Evolutionary conservation across 2,113 vertebrate genomes (phyloP).

Genomic region (Otolemur garnettii): DNA sequence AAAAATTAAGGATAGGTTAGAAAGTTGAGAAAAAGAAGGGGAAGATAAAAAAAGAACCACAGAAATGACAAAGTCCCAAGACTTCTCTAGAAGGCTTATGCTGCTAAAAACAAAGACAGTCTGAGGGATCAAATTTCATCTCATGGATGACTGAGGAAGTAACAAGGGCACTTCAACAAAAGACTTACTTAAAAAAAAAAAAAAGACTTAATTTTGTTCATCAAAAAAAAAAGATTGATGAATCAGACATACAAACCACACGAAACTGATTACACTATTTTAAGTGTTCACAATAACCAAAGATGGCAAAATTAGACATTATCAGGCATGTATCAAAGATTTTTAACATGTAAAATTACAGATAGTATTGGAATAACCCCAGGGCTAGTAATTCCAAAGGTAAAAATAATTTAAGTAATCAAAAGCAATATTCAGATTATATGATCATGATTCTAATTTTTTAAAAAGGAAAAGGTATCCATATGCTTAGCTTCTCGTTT

Average conservation of each 20-base stretch:
- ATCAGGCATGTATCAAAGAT: neutral
- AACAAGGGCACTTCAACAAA: conserved; percentile 43
- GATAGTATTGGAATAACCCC: neutral
- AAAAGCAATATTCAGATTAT: conserved; percentile 61
- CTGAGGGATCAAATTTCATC: conserved; percentile 22
- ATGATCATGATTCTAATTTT: conserved; percentile 53
- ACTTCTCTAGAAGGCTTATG: neutral
- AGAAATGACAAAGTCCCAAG: conserved; percentile 43
- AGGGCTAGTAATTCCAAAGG: conserved; percentile 32
- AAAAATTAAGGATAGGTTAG: neutral
- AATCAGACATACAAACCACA: conserved; percentile 42
- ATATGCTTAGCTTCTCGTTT: conserved; percentile 74
- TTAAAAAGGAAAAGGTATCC: conserved; percentile 45
- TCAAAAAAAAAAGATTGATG: conserved; percentile 43
- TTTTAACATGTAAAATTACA: conserved; percentile 54
- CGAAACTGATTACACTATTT: conserved; percentile 29
- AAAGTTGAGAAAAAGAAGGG: conserved; percentile 46
- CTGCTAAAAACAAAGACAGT: neutral
- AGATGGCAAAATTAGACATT: conserved; percentile 37
- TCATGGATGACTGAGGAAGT: conserved; percentile 2
- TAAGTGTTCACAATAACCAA: conserved; percentile 33
- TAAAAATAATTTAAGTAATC: conserved; percentile 12
- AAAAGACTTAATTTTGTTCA: conserved; percentile 52
- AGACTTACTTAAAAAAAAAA: conserved; percentile 57
- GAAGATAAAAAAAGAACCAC: conserved; percentile 23